Percentiles rank a stretch among this genome's conserved stretches.
Conservation (phyloP, 2,113 vertebrate species). For the Entomyzon cyanotis region DNA sequence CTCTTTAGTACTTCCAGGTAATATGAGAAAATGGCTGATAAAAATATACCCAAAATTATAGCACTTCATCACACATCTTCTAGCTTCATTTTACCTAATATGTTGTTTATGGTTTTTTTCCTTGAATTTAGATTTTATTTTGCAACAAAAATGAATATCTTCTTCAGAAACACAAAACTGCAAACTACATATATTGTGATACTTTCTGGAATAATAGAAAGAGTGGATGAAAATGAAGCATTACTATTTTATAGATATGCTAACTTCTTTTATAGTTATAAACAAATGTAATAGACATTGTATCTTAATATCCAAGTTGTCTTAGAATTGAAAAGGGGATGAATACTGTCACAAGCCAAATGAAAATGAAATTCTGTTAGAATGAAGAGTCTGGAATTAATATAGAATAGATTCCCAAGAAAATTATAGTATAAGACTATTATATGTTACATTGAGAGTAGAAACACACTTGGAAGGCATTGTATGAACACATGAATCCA, state of each 20-base stretch:
- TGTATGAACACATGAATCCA: not conserved
- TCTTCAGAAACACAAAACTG: not conserved
- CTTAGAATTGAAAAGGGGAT: not conserved
- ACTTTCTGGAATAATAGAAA: not conserved
- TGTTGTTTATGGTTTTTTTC: rapidly evolving
- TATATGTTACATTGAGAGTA: not conserved
- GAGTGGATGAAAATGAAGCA: not conserved
- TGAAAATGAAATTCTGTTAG: not conserved
- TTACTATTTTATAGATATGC: not conserved
- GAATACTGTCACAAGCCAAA: not conserved
- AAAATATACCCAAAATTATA: not conserved
- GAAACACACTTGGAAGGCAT: not conserved
- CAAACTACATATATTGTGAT: not conserved
- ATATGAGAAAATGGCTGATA: not conserved
- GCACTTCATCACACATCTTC: not conserved
- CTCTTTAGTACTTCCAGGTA: not conserved
- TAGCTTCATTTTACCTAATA: not conserved
- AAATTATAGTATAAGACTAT: not conserved
- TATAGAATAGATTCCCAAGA: not conserved
- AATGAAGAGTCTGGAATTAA: not conserved
- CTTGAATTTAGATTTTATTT: not conserved
- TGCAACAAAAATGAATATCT: not conserved
- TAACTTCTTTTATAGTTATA: not conserved
- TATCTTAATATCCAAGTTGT: not conserved
- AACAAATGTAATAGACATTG: not conserved